Evolutionary conservation across 2,888 invertebrate species (phyloP).

Genomic region (Harpalus rufipes): DNA sequence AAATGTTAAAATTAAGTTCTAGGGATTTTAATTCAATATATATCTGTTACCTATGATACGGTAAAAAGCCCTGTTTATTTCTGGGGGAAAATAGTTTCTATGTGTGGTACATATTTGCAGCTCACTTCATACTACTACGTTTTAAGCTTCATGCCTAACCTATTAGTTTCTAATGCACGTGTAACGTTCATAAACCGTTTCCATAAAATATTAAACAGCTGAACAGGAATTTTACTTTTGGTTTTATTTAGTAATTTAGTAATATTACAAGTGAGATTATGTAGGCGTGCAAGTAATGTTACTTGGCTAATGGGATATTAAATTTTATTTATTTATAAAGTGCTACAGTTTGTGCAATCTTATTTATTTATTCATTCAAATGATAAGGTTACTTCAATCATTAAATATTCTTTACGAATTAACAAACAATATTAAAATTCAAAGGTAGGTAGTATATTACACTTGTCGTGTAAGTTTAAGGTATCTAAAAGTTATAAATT

Average conservation of each 20-base stretch:
- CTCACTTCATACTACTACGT: not conserved
- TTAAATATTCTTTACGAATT: no score
- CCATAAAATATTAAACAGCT: not conserved
- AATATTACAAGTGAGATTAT: conserved; percentile 14
- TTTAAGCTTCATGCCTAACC: not conserved
- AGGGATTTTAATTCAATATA: no score
- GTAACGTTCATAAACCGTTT: not conserved
- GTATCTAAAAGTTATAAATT: not conserved
- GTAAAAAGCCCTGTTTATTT: not conserved
- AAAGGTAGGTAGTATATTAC: no score
- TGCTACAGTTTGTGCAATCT: conserved; percentile 59
- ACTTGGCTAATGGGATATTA: conserved; percentile 11
- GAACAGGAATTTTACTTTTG: conserved; percentile 10
- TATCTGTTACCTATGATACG: no score
- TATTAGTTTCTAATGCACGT: not conserved
- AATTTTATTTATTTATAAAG: conserved; percentile 23
- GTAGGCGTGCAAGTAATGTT: conserved; percentile 8
- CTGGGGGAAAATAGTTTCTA: not conserved
- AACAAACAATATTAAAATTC: no score
- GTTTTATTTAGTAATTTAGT: conserved; percentile 49
- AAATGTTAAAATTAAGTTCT: no score
- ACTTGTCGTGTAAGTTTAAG: not conserved
- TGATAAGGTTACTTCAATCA: no score
- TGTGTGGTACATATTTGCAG: not conserved
- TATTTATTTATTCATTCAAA: not conserved